These are phyloP conservation scores for Drosophila navojoa DNA, from an alignment of 1,140 invertebrate species.

Conservation along the genomic window DNA sequence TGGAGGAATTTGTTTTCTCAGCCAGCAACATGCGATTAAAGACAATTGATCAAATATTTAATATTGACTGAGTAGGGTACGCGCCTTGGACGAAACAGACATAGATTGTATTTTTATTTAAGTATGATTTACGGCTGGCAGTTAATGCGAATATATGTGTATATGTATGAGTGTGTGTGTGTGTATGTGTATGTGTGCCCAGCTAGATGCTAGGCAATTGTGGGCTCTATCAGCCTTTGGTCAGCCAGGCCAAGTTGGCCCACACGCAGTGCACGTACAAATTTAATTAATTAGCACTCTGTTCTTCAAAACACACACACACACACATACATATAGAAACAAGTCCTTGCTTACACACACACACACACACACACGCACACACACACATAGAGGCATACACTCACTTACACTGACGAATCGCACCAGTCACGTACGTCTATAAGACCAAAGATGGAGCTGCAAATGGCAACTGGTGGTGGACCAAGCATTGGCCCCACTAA, in stretches of 20 bases:
- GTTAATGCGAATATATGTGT: slow-evolving; percentile 58
- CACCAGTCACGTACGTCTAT: slow-evolving; percentile 60
- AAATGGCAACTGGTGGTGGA: slow-evolving; percentile 35
- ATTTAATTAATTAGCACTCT: slow-evolving; percentile 82
- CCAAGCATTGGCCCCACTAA: slow-evolving; percentile 7
- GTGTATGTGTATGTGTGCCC: slow-evolving; percentile 37
- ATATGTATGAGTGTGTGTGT: too few relatives aligned
- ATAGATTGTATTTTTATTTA: slow-evolving; percentile 73
- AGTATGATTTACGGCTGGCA: slow-evolving; percentile 76
- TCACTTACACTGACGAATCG: background rate
- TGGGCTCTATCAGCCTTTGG: slow-evolving; percentile 53
- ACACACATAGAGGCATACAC: too few relatives aligned
- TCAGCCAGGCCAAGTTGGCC: slow-evolving; percentile 33
- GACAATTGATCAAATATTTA: slow-evolving; percentile 30
- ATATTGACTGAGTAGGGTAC: slow-evolving; percentile 35
- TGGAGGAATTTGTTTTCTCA: background rate
- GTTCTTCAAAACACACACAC: slow-evolving; percentile 67
- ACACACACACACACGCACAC: slow-evolving; percentile 1
- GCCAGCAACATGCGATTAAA: background rate
- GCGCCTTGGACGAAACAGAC: slow-evolving; percentile 35
- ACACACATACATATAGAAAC: background rate
- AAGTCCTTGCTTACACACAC: slow-evolving; percentile 1
- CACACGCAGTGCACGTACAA: slow-evolving; percentile 68
- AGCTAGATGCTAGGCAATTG: slow-evolving; percentile 32
- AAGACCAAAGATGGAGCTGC: slow-evolving; percentile 7